Evolutionary conservation across 2,797 vertebrate genomes (phyloP), one percentile per base, ranked within the genome.

Genomic region (Miichthys miiuy): DNA sequence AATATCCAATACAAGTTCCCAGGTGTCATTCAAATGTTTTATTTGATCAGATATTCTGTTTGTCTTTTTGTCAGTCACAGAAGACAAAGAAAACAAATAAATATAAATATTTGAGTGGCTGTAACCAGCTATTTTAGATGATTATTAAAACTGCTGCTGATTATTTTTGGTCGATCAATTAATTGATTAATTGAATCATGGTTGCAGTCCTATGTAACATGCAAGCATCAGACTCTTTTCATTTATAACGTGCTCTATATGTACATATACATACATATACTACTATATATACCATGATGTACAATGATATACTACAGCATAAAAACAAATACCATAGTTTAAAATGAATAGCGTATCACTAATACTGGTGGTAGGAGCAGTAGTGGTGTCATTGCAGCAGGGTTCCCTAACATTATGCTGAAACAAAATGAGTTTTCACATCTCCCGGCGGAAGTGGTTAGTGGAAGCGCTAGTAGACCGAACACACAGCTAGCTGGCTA

Each of bases 401-500:
- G 13, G 60, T 21, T 38, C n/a, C 23, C 17, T 42, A 18, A 73
- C 69, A 63, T 69, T 73, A 42, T 27, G 57, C 68, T 83, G 67
- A 81, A 67, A 71, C 70, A 48, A 48, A 73, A 47, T 12, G 74
- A 85, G 80, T 84, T 75, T 86, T 86, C 70, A 60, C 81, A 70
- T 87, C 87, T 90, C 89, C 89, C 87, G 91, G 90, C 93, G 94
- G 94, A 95, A 94, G 94, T 95, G 91, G 89, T 93, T 74, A 80
- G 84, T 90, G 77, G 84, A 88, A 82, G 85, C 82, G 87, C 87
- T 88, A 51, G 75, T 81, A 87, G 87, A 86, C 86, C 78, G 74
- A 73, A 60, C 34, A 38, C 34, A 38, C 80, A 76, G 93, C 90
- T 93, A 93, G 91, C 88, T 85, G 86, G 92, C 91, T 90, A 93